Base-by-base conservation (phyloP, 2,797 vertebrate genomes). In the Carcharodon carcharias region DNA sequence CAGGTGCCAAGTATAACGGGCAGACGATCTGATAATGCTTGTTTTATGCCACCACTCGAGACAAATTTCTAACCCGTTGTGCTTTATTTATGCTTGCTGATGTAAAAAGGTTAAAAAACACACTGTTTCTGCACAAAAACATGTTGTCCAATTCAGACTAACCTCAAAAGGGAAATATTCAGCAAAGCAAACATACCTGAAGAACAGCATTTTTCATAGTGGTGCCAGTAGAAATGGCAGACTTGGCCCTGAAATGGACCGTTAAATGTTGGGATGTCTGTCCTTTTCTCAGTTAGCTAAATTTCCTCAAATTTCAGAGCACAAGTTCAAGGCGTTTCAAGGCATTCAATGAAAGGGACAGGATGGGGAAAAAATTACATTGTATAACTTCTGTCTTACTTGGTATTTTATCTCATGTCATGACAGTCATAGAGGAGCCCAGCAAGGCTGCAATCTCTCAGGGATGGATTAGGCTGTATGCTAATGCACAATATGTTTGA, bases 181-280 rank as follows among this genome's bases (percentile, higher is more conserved):
- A 91, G 88, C 50, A 91, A 31, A 40, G 89, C 35, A 92, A 65
- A 92, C 89, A 92, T 92, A 92, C 89, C 40, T 92, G 65, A 92
- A 35, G 58, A 92, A 63, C 89, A 92, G 35, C 89, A 92, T 65
- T 92, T 92, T 58, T 63, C 35, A 92, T n/a, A 65, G 56, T 63
- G 89, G 89, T 92, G 89, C 89, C 89, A 92, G 89, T 92, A 63
- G 89, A 40, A 92, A 92, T 92, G 89, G 40, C 35, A 92, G 89
- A 63, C 21, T 63, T 93, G 91, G 91, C 91, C 63, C n/a, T 93
- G 61, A 93, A 93, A 45, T 67, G n/a, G 63, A 67, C 67, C 91
- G 11, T 45, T 93, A 61, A 45, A 67, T 40, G n/a, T 67, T 67
- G n/a, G 91, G 61, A 65, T 67, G 91, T 67, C 23, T 93, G 91